Percentiles rank a stretch among this genome's conserved stretches.
phyloP scores from a whole-genome alignment of 2,888 invertebrate species.

The Chrysina gloriosa region DNA sequence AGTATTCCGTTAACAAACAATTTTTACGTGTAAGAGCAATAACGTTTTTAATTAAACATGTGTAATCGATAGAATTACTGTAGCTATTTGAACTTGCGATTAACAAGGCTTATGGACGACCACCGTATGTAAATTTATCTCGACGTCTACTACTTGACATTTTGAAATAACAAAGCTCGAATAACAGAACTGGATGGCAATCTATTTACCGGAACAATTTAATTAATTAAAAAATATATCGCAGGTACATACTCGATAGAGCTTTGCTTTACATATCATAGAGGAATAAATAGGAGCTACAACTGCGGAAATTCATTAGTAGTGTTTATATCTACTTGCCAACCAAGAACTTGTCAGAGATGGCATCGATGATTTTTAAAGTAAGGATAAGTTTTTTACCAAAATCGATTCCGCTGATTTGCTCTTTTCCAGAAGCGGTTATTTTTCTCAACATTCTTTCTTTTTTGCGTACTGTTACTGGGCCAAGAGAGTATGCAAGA shows the following conservation, averaged over 20 bases:
- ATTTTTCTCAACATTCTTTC: slow-evolving; percentile 4
- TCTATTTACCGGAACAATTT: slow-evolving; percentile 6
- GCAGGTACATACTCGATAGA: not conserved
- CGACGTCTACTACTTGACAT: not conserved
- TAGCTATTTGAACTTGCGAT: not conserved
- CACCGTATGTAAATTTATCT: slow-evolving; percentile 19
- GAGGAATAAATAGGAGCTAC: slow-evolving; percentile 17
- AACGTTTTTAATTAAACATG: slow-evolving; percentile 29
- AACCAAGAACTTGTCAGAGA: not conserved
- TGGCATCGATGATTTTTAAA: slow-evolving; percentile 1
- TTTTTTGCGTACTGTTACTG: not conserved
- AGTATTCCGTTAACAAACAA: not conserved
- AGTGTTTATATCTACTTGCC: not conserved
- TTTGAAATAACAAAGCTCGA: too few relatives aligned
- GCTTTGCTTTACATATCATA: not conserved
- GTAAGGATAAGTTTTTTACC: not conserved
- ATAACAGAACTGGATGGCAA: not conserved
- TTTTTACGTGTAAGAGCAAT: slow-evolving; percentile 1
- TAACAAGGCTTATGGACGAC: not conserved
- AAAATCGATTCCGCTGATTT: not conserved
- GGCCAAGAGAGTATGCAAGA: not conserved
- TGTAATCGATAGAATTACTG: slow-evolving; percentile 13
- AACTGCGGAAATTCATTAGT: not conserved
- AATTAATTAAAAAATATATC: slow-evolving; percentile 12
- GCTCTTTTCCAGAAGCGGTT: not conserved